Conservation (phyloP, 2,797 vertebrate species). For the Anguilla megastoma region DNA sequence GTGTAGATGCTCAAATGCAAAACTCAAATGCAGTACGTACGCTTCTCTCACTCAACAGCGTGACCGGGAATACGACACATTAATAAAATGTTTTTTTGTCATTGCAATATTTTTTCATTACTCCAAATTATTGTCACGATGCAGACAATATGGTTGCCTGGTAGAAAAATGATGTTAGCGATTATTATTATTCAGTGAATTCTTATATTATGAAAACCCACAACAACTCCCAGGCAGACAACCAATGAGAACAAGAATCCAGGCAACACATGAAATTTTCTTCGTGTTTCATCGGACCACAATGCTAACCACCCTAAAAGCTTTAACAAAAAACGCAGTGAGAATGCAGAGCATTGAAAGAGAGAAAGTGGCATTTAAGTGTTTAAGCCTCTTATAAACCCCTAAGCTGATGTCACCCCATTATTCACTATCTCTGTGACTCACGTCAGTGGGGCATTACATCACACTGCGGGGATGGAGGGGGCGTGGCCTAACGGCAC, state of each 20-base stretch:
- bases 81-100: not conserved
- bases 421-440: slow-evolving; percentile 40
- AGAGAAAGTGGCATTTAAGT: not conserved
- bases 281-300: not conserved
- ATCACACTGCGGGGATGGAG: not conserved
- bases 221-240: not conserved
- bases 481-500: slow-evolving; percentile 26
- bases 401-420: slow-evolving; percentile 8
- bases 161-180: not conserved
- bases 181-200: not conserved
- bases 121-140: slow-evolving; percentile 13
- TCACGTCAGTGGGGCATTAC: slow-evolving; percentile 32
- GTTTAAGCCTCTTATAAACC: not conserved
- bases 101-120: not conserved
- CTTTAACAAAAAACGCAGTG: not conserved
- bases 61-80: no score
- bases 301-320: not conserved
- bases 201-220: not conserved
- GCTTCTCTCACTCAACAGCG: not conserved
- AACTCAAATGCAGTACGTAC: not conserved
- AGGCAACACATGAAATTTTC: not conserved
- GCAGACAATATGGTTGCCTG: no score
- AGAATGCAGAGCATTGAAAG: not conserved
- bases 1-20: not conserved
- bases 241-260: not conserved